phyloP scores from a whole-genome alignment of 2,113 vertebrate species.

The Colossoma macropomum region DNA sequence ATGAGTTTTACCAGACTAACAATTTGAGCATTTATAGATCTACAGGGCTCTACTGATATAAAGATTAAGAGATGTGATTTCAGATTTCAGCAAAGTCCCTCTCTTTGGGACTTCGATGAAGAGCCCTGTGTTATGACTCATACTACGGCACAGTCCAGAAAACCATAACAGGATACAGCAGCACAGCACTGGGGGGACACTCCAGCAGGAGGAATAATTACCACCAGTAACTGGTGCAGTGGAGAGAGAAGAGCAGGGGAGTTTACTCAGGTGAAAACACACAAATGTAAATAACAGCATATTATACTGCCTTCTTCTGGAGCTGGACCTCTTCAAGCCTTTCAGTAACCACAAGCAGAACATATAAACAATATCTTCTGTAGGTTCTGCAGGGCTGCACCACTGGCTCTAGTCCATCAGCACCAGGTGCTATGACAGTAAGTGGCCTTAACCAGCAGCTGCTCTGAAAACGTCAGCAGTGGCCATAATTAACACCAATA shows the following conservation, averaged over 20 bases:
- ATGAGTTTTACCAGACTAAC: too few relatives aligned
- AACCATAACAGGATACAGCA: neutral
- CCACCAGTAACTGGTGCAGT: neutral
- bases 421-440: neutral
- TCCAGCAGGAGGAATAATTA: neutral
- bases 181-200: neutral
- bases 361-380: neutral
- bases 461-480: neutral
- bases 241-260: neutral
- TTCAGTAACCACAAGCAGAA: neutral
- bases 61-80: neutral
- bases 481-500: neutral
- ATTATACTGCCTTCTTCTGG: neutral
- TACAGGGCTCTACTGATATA: too few relatives aligned
- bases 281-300: neutral
- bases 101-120: neutral
- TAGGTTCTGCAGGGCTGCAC: too few relatives aligned
- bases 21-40: too few relatives aligned
- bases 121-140: neutral
- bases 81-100: neutral
- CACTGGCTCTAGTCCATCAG: neutral
- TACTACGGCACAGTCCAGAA: neutral
- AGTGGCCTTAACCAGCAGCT: conserved; percentile 19
- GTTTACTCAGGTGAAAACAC: neutral
- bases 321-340: neutral